Evolutionary conservation across 1,140 invertebrate genomes (phyloP), one percentile per base, ranked within the genome.

Genomic region (Brachionus calyciflorus): DNA sequence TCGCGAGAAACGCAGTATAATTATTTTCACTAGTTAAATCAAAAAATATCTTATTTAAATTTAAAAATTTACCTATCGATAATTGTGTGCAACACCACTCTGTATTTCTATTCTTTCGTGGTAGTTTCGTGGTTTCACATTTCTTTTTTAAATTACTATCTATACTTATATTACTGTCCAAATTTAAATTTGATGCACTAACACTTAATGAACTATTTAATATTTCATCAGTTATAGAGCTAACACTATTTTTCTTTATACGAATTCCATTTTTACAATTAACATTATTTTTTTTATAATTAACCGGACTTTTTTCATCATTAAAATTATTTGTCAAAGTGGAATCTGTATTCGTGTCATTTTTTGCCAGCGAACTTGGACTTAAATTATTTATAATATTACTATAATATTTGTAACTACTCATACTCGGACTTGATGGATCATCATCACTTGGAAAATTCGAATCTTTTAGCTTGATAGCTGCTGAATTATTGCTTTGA

Each of bases 351-450:
- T 24, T 24, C 19, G 21, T 10, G 12, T 53, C 12, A 26, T 5
- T 69, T 26, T 69, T n/a, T 21, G 14, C 2, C 12, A 17, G 7
- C 7, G 3, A 33, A 30, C 1, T 33, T 2, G n/a, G 10, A 33
- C 26, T 73, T 37, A 73, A 51, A 37, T 33, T 73, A 5, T n/a
- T 51, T 51, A 73, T 30, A 14, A 73, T 73, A 37, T 49, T 49
- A 30, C 69, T 73, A 55, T 73, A 73, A 51, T 73, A 73, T 21
- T 73, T 28, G 26, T 73, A 73, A 41, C 40, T 73, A 40, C 19
- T 4, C 51, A 51, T 73, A 21, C 51, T 40, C 28, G 46, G 24
- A 51, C 51, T 51, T 33, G 26, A 49, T 21, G 17, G n/a, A 12
- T 73, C 69, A 37, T 73, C 69, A 41, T 73, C 69, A 21, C 33